Base-by-base conservation (phyloP, 2,888 invertebrate genomes). In the Pollenia angustigena region DNA sequence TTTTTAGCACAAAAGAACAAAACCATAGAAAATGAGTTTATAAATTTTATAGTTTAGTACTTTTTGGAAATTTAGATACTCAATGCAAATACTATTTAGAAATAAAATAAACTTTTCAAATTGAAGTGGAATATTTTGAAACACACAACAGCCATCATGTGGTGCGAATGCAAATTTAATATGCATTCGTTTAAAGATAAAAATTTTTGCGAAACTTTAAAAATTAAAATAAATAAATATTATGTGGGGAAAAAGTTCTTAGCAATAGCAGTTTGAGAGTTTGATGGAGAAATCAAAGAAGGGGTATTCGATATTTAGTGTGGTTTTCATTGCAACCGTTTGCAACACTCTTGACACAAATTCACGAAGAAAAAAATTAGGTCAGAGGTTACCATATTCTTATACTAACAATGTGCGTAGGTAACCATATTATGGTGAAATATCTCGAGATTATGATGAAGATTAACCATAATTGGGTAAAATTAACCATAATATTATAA, bases 11-110 rank as follows among this genome's bases (percentile, higher is more conserved):
- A 11, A 8, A 58, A 40, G 6, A 58, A 23, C 8, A 32, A 7
- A 46, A 72, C 52, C 42, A 9, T 18, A 48, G 4, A 75, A 40
- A 64, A 71, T 56, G 14, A 66, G 71, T 78, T 83, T 64, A 48
- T 62, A 62, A 76, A 62, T 71, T 71, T 71, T 16, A 7, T 52
- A 75, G 32, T 76, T 83, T 62, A 16, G 10, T 32, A 52, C 48
- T 58, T 81, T 68, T 68, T 14, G 48, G 7, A 74, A 78, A 74
- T 84, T 32, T 60, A 79, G 74, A 68, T 85, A 85, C 60, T 85
- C 68, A 74, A 80, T 68, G 52, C 74, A 85, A 85, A 84, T 79
- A 64, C 60, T 60, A 52, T 84, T 71, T 56, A 10, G 12, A 68
- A 72, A 68, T 54, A 74, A 72, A 60, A 40, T 66, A 66, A 84